Evolutionary conservation across 2,113 vertebrate species (phyloP).

Genomic region (Cochlearius cochlearius): DNA sequence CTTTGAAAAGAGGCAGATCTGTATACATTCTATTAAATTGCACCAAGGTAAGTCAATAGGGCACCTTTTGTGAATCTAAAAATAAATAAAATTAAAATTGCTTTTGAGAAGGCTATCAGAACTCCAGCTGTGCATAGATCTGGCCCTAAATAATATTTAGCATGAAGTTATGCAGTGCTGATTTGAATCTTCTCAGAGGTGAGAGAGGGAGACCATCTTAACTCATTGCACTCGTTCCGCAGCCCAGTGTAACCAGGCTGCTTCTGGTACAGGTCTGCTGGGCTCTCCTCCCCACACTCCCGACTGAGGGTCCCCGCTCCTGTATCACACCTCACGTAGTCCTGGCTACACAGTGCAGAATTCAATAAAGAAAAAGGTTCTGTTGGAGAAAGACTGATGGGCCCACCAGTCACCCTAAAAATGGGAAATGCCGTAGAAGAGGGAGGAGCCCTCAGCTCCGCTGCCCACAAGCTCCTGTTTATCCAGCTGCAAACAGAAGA

Average conservation of each 20-base stretch:
- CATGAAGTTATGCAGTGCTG: background rate
- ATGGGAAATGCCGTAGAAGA: background rate
- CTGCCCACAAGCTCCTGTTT: background rate
- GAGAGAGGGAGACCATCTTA: background rate
- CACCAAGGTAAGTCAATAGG: background rate
- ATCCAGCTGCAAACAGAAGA: background rate
- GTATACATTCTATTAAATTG: background rate
- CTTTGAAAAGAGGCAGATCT: background rate
- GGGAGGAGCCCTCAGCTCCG: background rate
- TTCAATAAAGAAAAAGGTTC: background rate
- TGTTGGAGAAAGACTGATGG: background rate
- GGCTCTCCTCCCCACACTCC: rapidly evolving
- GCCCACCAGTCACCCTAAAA: background rate
- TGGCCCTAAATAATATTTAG: background rate
- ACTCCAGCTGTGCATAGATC: background rate
- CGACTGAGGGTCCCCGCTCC: background rate
- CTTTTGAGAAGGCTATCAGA: background rate
- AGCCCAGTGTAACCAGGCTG: background rate
- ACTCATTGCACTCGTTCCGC: rapidly evolving
- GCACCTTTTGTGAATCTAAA: background rate
- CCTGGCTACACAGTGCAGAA: background rate
- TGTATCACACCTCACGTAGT: rapidly evolving
- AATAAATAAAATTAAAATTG: slow-evolving; percentile 11
- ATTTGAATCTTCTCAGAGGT: background rate
- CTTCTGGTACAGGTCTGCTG: background rate